These are phyloP conservation scores for Chrysomela aeneicollis DNA, from an alignment of 2,888 invertebrate species.

Conservation along the genomic window DNA sequence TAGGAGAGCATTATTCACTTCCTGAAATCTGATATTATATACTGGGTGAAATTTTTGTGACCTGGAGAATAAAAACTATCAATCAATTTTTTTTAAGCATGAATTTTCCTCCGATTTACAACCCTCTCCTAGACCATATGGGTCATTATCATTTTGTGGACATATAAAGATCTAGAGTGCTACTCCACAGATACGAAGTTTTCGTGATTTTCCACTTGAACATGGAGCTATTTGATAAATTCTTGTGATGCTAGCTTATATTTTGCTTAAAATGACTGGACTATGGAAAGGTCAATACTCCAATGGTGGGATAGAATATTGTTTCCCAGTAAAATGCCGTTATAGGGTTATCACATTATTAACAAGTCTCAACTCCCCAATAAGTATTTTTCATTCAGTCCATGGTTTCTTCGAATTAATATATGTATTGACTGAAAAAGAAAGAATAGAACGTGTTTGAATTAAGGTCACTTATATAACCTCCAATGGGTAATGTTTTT, in stretches of 20 bases:
- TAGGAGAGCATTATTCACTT: no score
- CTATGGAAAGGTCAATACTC: constrained; percentile 5
- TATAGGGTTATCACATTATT: neutral
- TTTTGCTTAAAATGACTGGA: neutral
- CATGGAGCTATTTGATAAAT: no score
- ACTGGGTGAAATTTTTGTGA: no score
- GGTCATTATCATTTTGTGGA: no score
- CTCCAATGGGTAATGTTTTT: constrained; percentile 18
- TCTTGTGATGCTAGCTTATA: neutral
- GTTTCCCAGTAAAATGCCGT: neutral
- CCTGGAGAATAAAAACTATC: no score
- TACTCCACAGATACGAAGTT: no score
- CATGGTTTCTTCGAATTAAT: neutral
- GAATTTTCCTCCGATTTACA: no score
- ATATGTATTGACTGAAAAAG: neutral
- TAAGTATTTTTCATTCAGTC: neutral
- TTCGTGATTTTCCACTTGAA: no score
- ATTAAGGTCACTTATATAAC: constrained; percentile 20
- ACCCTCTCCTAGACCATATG: no score
- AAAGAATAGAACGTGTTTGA: neutral
- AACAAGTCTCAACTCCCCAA: neutral
- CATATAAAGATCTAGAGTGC: no score
- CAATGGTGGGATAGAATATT: neutral
- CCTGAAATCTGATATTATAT: no score
- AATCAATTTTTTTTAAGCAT: no score